Base-by-base conservation (phyloP, 2,888 invertebrate species). In the Drosophila fungiperda region DNA sequence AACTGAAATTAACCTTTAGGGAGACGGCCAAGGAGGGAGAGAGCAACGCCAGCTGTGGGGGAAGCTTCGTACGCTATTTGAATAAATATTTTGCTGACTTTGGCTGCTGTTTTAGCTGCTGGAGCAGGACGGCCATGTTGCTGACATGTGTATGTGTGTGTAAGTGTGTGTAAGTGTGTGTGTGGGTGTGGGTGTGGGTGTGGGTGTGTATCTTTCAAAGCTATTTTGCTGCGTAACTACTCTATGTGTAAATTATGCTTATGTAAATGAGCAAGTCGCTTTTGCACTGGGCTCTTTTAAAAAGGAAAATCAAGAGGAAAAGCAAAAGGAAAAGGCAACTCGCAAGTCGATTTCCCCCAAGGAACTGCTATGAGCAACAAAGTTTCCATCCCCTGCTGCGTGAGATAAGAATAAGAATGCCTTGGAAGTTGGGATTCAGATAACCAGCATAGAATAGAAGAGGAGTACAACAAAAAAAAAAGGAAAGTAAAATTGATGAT, bases 51-150 rank as follows among this genome's bases (percentile, higher is more conserved):
- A 42, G 36, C 26, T 17, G 3, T 0, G 26, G 48, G 60, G 59
- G 58, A 49, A 83, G 62, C 71, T 29, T 29, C 29, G 79, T 76
- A 89, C 85, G 89, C 88, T 83, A 92, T 92, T 92, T 91, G 89
- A 91, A 92, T 91, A 92, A 90, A 92, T 91, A 91, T 91, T 91
- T 83, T 90, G 90, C 91, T 90, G 87, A 88, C 91, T 87, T 85
- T 76, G 80, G 80, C 71, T 86, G 78, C 59, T 69, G 71, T 66
- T 74, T 62, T 55, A 63, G 73, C 40, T 59, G 36, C 40, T 73
- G 68, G 20, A 68, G 52, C 36, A 50, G 32, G 54, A 49, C 70
- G 36, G 71, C 72, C 58, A 72, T 60, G 45, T 64, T 73, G 59
- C 60, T 42, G 32, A 40, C 45, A 23, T 52, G 57, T 45, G 15